Percentiles rank a stretch among this genome's conserved stretches.
These are phyloP conservation scores for Calliopum simillimum DNA, from an alignment of 2,888 invertebrate species.

Conservation along the genomic window DNA sequence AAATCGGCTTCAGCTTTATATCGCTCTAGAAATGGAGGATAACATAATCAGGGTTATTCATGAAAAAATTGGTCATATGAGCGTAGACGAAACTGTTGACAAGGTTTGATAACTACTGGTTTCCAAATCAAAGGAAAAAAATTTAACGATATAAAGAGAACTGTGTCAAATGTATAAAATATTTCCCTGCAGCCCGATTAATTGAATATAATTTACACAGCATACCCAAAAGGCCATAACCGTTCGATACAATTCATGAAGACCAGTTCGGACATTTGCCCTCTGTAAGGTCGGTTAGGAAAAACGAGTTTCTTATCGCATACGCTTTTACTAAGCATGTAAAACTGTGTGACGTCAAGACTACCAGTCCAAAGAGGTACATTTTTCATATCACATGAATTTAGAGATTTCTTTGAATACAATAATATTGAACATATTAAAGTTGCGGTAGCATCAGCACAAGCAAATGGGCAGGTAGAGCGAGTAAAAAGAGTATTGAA, in stretches of 20 bases:
- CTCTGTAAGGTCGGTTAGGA: no score
- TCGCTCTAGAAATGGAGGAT: conserved; percentile 18
- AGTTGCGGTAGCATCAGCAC: conserved; percentile 20
- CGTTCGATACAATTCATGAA: conserved; percentile 19
- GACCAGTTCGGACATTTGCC: conserved; percentile 32
- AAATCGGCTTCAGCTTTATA: neutral
- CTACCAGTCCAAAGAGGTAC: conserved; percentile 28
- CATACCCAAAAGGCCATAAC: conserved; percentile 13
- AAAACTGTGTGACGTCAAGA: no score
- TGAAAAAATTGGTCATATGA: conserved; percentile 25
- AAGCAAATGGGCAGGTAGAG: conserved; percentile 32
- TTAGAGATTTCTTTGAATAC: conserved; percentile 1
- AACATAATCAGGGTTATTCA: conserved; percentile 27
- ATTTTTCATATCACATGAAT: conserved; percentile 34
- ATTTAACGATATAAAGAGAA: neutral
- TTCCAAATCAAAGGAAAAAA: conserved; percentile 11
- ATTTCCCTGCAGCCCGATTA: neutral
- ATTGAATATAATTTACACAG: conserved; percentile 23
- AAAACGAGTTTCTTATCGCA: no score
- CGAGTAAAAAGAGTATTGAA: conserved; percentile 26
- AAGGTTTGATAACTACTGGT: conserved; percentile 37
- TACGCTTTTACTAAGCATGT: no score
- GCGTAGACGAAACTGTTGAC: conserved; percentile 11
- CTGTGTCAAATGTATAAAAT: neutral
- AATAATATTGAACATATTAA: conserved; percentile 25